phyloP scores from a whole-genome alignment of 92 coral and sea anemone species.

The Heliopora coerulea region DNA sequence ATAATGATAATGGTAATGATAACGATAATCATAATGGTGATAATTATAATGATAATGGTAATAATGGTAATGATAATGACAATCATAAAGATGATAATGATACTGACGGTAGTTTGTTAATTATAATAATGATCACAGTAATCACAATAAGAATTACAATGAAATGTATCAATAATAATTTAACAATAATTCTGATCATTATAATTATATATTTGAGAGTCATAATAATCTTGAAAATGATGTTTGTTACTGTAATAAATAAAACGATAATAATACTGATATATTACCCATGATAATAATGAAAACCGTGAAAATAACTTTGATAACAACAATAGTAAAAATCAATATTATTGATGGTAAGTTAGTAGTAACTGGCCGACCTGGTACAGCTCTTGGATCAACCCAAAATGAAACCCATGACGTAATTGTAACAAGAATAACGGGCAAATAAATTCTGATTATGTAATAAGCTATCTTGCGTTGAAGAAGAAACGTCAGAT shows the following conservation, averaged over 20 bases:
- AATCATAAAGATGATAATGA: no score
- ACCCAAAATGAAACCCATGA: constrained; percentile 40
- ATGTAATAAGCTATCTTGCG: constrained; percentile 31
- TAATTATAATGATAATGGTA: no score
- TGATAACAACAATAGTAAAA: not conserved
- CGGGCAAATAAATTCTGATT: constrained; percentile 30
- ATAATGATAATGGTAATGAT: not conserved
- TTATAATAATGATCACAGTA: no score
- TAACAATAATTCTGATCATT: not conserved
- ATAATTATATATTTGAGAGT: not conserved
- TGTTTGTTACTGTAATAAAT: not conserved
- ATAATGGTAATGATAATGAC: no score
- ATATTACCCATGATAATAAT: no score
- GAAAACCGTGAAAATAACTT: no score
- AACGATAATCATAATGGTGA: no score
- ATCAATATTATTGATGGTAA: not conserved
- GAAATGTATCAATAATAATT: no score
- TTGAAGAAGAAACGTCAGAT: constrained; percentile 2
- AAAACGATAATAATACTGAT: not conserved
- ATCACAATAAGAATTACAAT: no score
- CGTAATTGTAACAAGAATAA: constrained; percentile 27
- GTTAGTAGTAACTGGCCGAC: no score
- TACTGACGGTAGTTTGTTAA: no score
- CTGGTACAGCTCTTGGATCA: constrained; percentile 27
- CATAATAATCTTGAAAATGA: not conserved